Evolutionary conservation across 1,140 invertebrate species (phyloP).

Genomic region (Episyrphus balteatus): DNA sequence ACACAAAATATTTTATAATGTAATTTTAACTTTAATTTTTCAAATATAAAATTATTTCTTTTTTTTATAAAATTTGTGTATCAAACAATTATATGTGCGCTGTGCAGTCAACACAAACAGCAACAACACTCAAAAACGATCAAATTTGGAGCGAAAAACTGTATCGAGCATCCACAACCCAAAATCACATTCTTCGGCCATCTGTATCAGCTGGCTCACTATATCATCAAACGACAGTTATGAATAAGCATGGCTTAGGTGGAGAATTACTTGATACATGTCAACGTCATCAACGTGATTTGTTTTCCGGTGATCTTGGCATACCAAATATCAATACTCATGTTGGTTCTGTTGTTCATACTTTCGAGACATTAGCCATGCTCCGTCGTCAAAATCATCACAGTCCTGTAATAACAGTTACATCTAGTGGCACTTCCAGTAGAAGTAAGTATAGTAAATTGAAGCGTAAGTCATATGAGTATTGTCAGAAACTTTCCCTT

Average conservation of each 20-base stretch:
- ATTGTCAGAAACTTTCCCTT: slow-evolving; percentile 25
- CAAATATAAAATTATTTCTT: too few species aligned
- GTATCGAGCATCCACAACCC: not conserved
- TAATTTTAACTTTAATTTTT: too few species aligned
- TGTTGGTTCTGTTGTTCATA: slow-evolving; percentile 35
- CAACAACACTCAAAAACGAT: not conserved
- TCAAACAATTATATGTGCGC: too few species aligned
- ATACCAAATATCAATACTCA: slow-evolving; percentile 34
- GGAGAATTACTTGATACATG: slow-evolving; percentile 15
- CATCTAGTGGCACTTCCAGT: not conserved
- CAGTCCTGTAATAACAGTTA: slow-evolving; percentile 10
- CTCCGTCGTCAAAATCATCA: slow-evolving; percentile 23
- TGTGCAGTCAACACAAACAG: not conserved
- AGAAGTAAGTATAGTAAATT: slow-evolving; percentile 27
- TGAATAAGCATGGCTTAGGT: slow-evolving; percentile 14
- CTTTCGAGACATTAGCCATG: slow-evolving; percentile 32
- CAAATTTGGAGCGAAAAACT: not conserved
- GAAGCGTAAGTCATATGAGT: slow-evolving; percentile 29
- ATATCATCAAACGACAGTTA: slow-evolving; percentile 3
- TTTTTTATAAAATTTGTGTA: too few species aligned
- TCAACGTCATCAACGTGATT: slow-evolving; percentile 25
- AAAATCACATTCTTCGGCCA: slow-evolving; percentile 17
- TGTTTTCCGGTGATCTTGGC: slow-evolving; percentile 33
- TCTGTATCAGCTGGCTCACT: slow-evolving; percentile 16
- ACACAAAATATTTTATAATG: too few species aligned